Evolutionary conservation across 2,888 invertebrate genomes (phyloP).

Genomic region (Aphelenchoides bicaudatus): DNA sequence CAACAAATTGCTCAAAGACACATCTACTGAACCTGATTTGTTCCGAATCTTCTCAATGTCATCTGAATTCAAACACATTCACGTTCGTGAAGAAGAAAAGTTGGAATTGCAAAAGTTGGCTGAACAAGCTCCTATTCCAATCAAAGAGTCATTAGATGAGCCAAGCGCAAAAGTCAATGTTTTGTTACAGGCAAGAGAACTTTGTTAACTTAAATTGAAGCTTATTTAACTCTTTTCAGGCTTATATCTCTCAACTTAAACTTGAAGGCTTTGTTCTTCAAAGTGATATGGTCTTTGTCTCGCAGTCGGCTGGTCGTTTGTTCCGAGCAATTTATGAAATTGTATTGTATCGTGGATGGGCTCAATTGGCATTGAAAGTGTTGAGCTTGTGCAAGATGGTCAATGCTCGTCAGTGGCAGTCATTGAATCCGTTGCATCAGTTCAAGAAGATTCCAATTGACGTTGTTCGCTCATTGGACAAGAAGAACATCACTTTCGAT

Average conservation of each 20-base stretch:
- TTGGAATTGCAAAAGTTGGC: constrained; percentile 90
- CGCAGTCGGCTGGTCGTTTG: constrained; percentile 89
- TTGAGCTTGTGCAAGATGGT: constrained; percentile 97
- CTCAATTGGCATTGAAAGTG: constrained; percentile 87
- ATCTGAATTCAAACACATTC: constrained; percentile 76
- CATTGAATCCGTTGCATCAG: constrained; percentile 94
- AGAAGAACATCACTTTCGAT: constrained; percentile 72
- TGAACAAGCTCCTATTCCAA: constrained; percentile 92
- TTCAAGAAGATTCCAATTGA: constrained; percentile 86
- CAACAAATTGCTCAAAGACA: constrained; percentile 90
- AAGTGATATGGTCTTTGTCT: constrained; percentile 98
- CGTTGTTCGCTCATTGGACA: constrained; percentile 91
- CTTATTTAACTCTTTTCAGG: constrained; percentile 73
- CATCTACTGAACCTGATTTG: constrained; percentile 91
- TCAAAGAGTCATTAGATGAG: constrained; percentile 96
- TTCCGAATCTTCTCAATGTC: constrained; percentile 96
- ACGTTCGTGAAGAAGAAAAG: constrained; percentile 76
- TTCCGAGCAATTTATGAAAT: constrained; percentile 96
- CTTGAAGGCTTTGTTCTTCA: constrained; percentile 96
- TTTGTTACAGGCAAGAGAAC: constrained; percentile 46
- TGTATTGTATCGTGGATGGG: constrained; percentile 87
- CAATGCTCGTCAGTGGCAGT: constrained; percentile 88
- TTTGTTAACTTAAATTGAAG: constrained; percentile 8
- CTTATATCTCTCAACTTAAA: constrained; percentile 95
- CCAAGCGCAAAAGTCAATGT: constrained; percentile 78